A percentile compares a stretch with the other conserved stretches of the same genome.
phyloP scores from a whole-genome alignment of 2,113 vertebrate genomes.

The Neodontobutis hainanensis region DNA sequence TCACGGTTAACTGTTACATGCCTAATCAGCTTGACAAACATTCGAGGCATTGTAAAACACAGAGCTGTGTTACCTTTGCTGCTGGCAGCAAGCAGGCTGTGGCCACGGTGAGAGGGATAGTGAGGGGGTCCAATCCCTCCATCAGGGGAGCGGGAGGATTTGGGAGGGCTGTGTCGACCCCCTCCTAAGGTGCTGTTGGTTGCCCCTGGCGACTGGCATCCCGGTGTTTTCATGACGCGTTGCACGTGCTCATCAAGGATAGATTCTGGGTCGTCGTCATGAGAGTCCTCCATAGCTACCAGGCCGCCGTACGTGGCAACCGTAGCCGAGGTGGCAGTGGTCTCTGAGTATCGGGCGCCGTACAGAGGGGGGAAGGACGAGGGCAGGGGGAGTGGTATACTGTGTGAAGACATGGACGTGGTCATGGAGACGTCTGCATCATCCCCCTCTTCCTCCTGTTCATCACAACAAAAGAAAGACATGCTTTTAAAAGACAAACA shows the following conservation, averaged over 20 bases:
- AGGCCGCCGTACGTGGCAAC: constrained; percentile 77
- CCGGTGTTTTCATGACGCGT: constrained; percentile 91
- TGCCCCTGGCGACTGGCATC: constrained; percentile 91
- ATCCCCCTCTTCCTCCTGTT: constrained; percentile 93
- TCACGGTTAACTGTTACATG: too few species aligned
- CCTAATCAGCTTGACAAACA: too few species aligned
- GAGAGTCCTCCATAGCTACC: constrained; percentile 83
- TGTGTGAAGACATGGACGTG: constrained; percentile 77
- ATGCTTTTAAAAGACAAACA: too few species aligned
- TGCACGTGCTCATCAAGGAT: constrained; percentile 93
- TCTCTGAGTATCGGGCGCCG: constrained; percentile 85
- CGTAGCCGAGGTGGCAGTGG: constrained; percentile 70
- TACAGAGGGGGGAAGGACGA: constrained; percentile 81
- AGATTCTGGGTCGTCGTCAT: constrained; percentile 90
- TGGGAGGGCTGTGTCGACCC: constrained; percentile 85
- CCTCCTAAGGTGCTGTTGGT: constrained; percentile 71
- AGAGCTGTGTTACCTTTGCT: constrained; percentile 62
- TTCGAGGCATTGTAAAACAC: too few species aligned
- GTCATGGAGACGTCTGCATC: constrained; percentile 85
- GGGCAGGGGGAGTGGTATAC: constrained; percentile 83
- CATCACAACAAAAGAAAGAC: not conserved
- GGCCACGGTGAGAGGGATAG: constrained; percentile 71
- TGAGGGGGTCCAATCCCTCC: constrained; percentile 72
- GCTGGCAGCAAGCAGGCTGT: constrained; percentile 60
- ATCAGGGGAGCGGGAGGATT: constrained; percentile 87